Conservation (phyloP, 2,888 invertebrate genomes). For the Tetheella fluctuosa region DNA sequence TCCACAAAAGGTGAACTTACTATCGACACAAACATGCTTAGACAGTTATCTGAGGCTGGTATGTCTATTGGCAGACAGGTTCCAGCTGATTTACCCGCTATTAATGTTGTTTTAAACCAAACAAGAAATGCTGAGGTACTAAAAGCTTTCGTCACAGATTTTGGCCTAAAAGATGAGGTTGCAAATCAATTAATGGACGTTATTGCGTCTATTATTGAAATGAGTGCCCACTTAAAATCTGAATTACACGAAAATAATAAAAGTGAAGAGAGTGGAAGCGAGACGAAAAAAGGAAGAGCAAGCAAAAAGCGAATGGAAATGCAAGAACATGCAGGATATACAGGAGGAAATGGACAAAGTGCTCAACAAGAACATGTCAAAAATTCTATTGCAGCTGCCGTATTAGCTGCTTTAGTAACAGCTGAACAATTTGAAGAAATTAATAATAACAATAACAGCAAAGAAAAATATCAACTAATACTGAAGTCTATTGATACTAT, state of each 20-base stretch:
- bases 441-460: slow-evolving; percentile 79
- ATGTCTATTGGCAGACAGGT: slow-evolving; percentile 87
- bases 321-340: slow-evolving; percentile 44
- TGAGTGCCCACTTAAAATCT: slow-evolving; percentile 77
- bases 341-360: slow-evolving; percentile 55
- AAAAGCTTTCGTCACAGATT: slow-evolving; percentile 78
- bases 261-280: slow-evolving; percentile 47
- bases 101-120: slow-evolving; percentile 82
- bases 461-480: slow-evolving; percentile 78
- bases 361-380: slow-evolving; percentile 79
- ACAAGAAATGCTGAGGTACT: slow-evolving; percentile 78
- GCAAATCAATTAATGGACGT: slow-evolving; percentile 81
- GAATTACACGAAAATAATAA: slow-evolving; percentile 64
- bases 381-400: slow-evolving; percentile 81
- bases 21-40: slow-evolving; percentile 86
- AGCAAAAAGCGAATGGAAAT: slow-evolving; percentile 58
- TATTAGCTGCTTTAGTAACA: slow-evolving; percentile 78
- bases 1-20: slow-evolving; percentile 85
- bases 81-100: slow-evolving; percentile 84
- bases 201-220: slow-evolving; percentile 79
- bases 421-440: slow-evolving; percentile 80
- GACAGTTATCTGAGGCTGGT: slow-evolving; percentile 87
- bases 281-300: slow-evolving; percentile 59
- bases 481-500: slow-evolving; percentile 81
- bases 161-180: slow-evolving; percentile 79